Evolutionary conservation across 1,140 invertebrate species (phyloP).

Genomic region (Scaptomyza hsui): DNA sequence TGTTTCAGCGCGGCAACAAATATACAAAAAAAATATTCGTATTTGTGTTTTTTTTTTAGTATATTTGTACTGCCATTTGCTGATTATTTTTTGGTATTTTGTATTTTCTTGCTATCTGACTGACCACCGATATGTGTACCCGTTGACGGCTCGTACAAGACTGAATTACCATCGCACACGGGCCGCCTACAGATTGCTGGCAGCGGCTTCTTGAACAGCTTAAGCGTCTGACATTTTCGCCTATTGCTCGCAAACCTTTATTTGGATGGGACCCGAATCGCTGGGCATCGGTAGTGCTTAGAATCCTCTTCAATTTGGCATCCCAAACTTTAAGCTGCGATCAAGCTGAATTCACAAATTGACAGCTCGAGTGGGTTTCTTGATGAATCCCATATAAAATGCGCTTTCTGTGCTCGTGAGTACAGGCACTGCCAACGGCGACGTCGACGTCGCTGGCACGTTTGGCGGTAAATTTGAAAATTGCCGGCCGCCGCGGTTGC

Average conservation of each 20-base stretch:
- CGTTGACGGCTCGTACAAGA: slow-evolving; percentile 82
- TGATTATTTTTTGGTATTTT: slow-evolving; percentile 47
- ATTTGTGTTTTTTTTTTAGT: slow-evolving; percentile 35
- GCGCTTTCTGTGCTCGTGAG: slow-evolving; percentile 74
- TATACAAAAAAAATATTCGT: slow-evolving; percentile 9
- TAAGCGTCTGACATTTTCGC: slow-evolving; percentile 43
- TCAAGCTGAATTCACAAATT: slow-evolving; percentile 64
- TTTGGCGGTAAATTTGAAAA: slow-evolving; percentile 84
- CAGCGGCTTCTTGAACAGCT: slow-evolving; percentile 49
- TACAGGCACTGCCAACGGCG: slow-evolving; percentile 50
- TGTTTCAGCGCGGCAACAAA: slow-evolving; percentile 35
- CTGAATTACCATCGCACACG: slow-evolving; percentile 69
- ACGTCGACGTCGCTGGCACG: slow-evolving; percentile 59
- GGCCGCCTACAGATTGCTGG: slow-evolving; percentile 57
- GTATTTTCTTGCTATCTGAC: slow-evolving; percentile 44
- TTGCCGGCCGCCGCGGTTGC: slow-evolving; percentile 59
- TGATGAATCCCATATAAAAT: slow-evolving; percentile 83
- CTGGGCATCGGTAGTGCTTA: slow-evolving; percentile 31
- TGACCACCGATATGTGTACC: slow-evolving; percentile 82
- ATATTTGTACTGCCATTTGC: slow-evolving; percentile 45
- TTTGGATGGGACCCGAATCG: slow-evolving; percentile 38
- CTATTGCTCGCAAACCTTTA: slow-evolving; percentile 43
- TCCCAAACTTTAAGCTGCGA: slow-evolving; percentile 34
- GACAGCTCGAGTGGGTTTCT: slow-evolving; percentile 81
- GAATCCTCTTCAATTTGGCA: slow-evolving; percentile 47